Evolutionary conservation across 2,113 vertebrate genomes (phyloP).

Genomic region (Chaetodon trifascialis): DNA sequence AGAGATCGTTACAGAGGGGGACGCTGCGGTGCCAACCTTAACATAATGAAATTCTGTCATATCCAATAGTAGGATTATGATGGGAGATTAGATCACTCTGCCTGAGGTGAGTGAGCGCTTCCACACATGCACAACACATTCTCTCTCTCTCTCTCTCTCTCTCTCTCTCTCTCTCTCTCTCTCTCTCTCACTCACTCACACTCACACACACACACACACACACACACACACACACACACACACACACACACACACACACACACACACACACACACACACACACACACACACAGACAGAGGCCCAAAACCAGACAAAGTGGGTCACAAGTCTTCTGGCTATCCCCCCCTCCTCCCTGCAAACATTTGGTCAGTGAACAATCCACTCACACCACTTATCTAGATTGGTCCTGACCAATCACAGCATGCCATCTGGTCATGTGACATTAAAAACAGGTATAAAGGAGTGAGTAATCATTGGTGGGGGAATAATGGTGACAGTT

Average conservation of each 20-base stretch:
- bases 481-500: not conserved
- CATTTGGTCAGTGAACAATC: slow-evolving; percentile 67
- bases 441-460: slow-evolving; percentile 79
- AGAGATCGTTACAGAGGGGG: slow-evolving; percentile 9
- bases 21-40: slow-evolving; percentile 45
- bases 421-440: slow-evolving; percentile 71
- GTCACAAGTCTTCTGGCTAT: slow-evolving; percentile 72
- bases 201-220: no score
- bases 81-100: slow-evolving; percentile 73
- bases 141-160: no score
- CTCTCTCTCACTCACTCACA: no score
- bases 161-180: no score
- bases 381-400: slow-evolving; percentile 65
- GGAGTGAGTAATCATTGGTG: slow-evolving; percentile 34
- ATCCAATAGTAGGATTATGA: slow-evolving; percentile 75
- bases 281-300: slow-evolving; percentile 30
- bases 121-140: slow-evolving; percentile 41
- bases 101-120: slow-evolving; percentile 59
- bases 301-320: slow-evolving; percentile 72
- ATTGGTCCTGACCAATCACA: slow-evolving; percentile 67
- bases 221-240: no score
- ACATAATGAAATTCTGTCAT: slow-evolving; percentile 76
- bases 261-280: slow-evolving; percentile 35
- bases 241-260: slow-evolving; percentile 24
- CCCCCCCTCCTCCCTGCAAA: slow-evolving; percentile 41